Evolutionary conservation across 1,140 invertebrate species (phyloP).

Genomic region (Pteromalus puparum): DNA sequence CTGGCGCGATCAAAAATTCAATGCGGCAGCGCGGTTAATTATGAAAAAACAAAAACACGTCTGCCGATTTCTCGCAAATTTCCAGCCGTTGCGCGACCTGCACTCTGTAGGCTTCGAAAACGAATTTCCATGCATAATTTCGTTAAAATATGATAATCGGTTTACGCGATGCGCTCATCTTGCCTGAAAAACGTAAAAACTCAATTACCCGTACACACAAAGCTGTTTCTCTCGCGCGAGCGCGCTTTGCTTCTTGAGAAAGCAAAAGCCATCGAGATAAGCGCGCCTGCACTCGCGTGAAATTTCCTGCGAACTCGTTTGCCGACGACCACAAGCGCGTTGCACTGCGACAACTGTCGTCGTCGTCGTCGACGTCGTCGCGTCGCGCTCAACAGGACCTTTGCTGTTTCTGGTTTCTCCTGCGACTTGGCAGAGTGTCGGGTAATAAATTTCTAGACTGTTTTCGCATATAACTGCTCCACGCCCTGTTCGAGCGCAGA

Average conservation of each 20-base stretch:
- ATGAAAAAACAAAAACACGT: background rate
- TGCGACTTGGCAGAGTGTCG: background rate
- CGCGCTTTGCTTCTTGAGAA: background rate
- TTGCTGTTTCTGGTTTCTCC: conserved; percentile 22
- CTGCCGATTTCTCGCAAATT: background rate
- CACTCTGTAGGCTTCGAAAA: background rate
- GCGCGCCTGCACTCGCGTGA: background rate
- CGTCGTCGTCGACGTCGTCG: background rate
- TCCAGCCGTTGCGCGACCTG: too few relatives aligned
- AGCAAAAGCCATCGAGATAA: conserved; percentile 3
- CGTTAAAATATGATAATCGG: background rate
- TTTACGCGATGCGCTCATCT: background rate
- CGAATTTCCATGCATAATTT: background rate
- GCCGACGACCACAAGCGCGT: background rate
- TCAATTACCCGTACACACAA: background rate
- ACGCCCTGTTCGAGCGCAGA: background rate
- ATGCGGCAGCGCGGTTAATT: background rate
- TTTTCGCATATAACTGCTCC: background rate
- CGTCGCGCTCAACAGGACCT: background rate
- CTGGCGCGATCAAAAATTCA: too few relatives aligned
- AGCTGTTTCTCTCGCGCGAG: background rate
- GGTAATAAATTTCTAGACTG: conserved; percentile 7
- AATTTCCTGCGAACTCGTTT: background rate
- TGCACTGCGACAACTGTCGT: background rate
- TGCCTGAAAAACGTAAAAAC: background rate